Conservation (phyloP, 2,113 vertebrate genomes). For the Garra rufa region DNA sequence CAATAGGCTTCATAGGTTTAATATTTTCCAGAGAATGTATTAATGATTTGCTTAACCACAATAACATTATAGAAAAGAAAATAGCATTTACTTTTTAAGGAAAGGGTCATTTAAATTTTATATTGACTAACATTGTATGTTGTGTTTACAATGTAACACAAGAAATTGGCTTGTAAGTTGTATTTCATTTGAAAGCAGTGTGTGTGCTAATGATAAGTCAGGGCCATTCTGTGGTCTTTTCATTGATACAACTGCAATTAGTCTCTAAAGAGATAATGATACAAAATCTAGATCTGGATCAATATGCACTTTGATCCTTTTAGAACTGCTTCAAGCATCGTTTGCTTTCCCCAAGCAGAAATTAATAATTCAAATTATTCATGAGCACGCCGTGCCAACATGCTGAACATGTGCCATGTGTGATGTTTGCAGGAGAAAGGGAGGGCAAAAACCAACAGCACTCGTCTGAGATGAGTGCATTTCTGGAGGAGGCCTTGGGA, state of each 20-base stretch:
- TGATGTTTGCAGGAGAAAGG: not conserved
- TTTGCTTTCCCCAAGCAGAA: not conserved
- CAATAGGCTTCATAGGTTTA: not conserved
- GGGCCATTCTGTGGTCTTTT: not conserved
- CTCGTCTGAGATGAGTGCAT: not conserved
- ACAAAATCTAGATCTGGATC: slow-evolving; percentile 39
- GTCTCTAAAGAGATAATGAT: slow-evolving; percentile 26
- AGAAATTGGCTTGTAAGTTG: not conserved
- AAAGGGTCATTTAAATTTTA: not conserved
- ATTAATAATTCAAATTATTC: slow-evolving; percentile 36
- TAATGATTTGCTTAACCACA: not conserved
- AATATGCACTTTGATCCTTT: slow-evolving; percentile 44
- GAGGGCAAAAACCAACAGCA: not conserved
- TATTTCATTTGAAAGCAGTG: not conserved
- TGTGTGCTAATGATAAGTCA: not conserved
- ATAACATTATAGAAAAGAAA: not conserved
- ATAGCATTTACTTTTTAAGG: not conserved
- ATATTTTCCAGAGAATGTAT: slow-evolving; percentile 5
- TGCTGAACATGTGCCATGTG: not conserved
- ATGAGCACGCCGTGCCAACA: slow-evolving; percentile 18
- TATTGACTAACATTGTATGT: not conserved
- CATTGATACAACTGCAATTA: not conserved
- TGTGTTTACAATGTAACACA: not conserved
- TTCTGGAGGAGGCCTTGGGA: slow-evolving; percentile 12
- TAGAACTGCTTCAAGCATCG: not conserved